Conservation (phyloP, 2,113 vertebrate genomes). For the Dendropsophus ebraccatus region DNA sequence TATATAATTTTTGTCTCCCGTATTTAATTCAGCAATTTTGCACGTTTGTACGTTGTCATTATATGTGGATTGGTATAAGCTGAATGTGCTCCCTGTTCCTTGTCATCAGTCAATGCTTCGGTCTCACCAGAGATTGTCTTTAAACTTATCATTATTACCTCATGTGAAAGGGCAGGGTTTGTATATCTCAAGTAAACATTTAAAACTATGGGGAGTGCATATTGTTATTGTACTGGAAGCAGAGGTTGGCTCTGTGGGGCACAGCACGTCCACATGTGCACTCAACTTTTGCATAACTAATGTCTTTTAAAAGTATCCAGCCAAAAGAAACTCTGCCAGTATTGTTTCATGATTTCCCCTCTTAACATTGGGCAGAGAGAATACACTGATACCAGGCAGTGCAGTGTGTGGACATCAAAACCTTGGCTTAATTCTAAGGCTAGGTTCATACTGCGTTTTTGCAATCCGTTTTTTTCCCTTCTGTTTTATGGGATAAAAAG, state of each 20-base stretch:
- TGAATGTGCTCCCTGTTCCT: background rate
- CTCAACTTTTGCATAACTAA: constrained; percentile 41
- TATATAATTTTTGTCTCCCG: too few species aligned
- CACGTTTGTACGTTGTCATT: too few species aligned
- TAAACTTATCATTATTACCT: constrained; percentile 69
- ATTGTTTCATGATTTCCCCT: constrained; percentile 21
- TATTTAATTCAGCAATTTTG: too few species aligned
- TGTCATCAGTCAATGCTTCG: constrained; percentile 33
- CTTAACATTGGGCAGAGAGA: background rate
- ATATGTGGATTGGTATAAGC: background rate
- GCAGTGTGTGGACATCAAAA: background rate
- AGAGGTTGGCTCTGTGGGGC: constrained; percentile 64
- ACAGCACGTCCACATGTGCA: constrained; percentile 62
- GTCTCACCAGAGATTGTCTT: constrained; percentile 24
- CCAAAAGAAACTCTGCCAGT: constrained; percentile 12
- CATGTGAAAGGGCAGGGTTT: constrained; percentile 69
- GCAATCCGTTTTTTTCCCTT: too few species aligned
- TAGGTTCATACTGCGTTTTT: too few species aligned
- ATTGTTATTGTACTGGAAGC: constrained; percentile 69
- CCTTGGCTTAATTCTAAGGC: too few species aligned
- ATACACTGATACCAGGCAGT: background rate
- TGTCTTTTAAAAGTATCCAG: background rate
- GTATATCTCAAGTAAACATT: constrained; percentile 70
- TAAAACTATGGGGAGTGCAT: constrained; percentile 62
- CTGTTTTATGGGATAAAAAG: too few species aligned